phyloP scores from a whole-genome alignment of 2,888 invertebrate species.

The Danaus chrysippus region DNA sequence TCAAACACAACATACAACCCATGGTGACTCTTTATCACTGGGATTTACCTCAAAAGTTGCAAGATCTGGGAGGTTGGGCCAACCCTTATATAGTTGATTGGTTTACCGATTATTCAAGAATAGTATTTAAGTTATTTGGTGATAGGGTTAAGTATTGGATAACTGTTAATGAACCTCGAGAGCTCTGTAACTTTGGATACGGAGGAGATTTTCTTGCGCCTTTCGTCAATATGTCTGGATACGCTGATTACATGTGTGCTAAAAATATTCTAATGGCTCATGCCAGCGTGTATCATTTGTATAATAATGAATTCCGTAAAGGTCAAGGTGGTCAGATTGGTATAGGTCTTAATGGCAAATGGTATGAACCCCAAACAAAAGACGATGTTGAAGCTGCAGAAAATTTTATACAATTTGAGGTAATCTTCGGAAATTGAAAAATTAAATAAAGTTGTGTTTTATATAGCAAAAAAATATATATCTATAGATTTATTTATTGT shows the following conservation, averaged over 20 bases:
- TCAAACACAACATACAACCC: constrained; percentile 79
- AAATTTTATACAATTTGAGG: constrained; percentile 63
- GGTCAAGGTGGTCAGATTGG: constrained; percentile 32
- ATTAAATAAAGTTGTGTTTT: not conserved
- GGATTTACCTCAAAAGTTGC: constrained; percentile 73
- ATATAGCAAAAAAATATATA: not conserved
- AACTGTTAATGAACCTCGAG: constrained; percentile 77
- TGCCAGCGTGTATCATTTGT: constrained; percentile 36
- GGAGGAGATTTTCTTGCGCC: constrained; percentile 47
- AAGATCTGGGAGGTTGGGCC: constrained; percentile 74
- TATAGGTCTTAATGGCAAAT: constrained; percentile 36
- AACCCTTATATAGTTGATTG: constrained; percentile 63
- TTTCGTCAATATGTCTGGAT: constrained; percentile 48
- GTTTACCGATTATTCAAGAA: constrained; percentile 65
- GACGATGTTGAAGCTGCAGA: constrained; percentile 72
- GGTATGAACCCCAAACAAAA: constrained; percentile 60
- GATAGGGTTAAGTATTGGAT: constrained; percentile 74
- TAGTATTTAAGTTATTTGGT: constrained; percentile 60
- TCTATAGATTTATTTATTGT: too few species aligned
- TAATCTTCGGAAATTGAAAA: constrained; percentile 32
- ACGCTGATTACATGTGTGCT: constrained; percentile 62
- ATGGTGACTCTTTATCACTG: constrained; percentile 76
- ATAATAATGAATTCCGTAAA: constrained; percentile 34
- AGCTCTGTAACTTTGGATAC: constrained; percentile 61
- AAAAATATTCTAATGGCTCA: constrained; percentile 38